phyloP scores from a whole-genome alignment of 1,140 invertebrate genomes.

The Drosophila lacteicornis region DNA sequence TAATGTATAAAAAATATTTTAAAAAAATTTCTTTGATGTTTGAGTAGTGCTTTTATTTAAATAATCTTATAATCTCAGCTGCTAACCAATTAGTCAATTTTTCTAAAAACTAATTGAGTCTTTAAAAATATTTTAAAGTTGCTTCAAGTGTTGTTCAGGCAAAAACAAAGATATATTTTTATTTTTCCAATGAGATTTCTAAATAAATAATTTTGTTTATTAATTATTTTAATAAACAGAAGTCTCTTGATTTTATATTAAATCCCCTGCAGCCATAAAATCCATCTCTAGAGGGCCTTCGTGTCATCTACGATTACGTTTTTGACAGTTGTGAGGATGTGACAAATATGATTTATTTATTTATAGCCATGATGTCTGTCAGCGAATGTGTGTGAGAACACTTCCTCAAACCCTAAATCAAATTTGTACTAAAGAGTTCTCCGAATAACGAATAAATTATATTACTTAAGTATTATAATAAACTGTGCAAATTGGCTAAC shows the following conservation, averaged over 20 bases:
- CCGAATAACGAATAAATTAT: background rate
- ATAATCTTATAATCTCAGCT: background rate
- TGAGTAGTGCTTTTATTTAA: background rate
- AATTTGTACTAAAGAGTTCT: background rate
- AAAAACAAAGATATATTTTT: too few species aligned
- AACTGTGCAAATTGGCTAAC: background rate
- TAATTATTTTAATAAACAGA: background rate
- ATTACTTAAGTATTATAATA: slow-evolving; percentile 7
- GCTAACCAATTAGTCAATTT: slow-evolving; percentile 2
- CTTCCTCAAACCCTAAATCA: slow-evolving; percentile 14
- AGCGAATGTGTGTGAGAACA: slow-evolving; percentile 2
- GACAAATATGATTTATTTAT: slow-evolving; percentile 21
- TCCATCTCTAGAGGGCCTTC: slow-evolving; percentile 9
- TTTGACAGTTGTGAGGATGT: slow-evolving; percentile 32
- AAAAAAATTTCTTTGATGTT: slow-evolving; percentile 10
- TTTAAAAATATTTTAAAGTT: background rate
- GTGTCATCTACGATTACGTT: slow-evolving; percentile 43
- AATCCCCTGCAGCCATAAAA: slow-evolving; percentile 4
- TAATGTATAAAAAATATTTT: slow-evolving; percentile 5
- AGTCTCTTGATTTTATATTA: background rate
- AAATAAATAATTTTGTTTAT: background rate
- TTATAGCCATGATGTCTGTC: slow-evolving; percentile 27
- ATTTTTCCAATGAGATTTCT: too few species aligned
- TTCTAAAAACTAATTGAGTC: background rate
- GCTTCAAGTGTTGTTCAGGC: too few species aligned